Evolutionary conservation across 2,113 vertebrate species (phyloP), one percentile per base, ranked within the genome.

Genomic region (Oreochromis niloticus): DNA sequence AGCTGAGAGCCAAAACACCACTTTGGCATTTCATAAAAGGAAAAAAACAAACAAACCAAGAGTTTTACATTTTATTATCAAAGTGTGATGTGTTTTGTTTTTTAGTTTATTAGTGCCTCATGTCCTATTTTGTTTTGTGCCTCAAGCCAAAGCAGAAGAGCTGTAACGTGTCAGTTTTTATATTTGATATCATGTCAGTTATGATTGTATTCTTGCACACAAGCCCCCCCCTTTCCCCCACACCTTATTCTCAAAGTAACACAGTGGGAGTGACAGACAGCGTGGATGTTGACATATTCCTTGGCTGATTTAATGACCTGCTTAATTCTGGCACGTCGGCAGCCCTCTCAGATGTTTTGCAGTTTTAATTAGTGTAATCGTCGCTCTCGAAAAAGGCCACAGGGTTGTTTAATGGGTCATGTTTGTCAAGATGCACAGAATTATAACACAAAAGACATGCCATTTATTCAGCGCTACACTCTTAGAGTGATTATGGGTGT

Each of bases 371-470:
- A 95, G 95, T 79, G 89, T 95, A 96, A 96, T 96, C 94, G 90
- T 88, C 84, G 54, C 95, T 95, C 93, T 95, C 87, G 84, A 94
- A 95, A 94, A 95, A 96, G 94, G 94, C 93, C 91, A 94, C 92
- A 75, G 91, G 93, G 94, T 95, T 95, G 94, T 94, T 96, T 94
- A 93, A 94, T 93, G 89, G 93, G 92, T 94, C 93, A 89, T 95
- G 95, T 96, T 96, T 96, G 96, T 96, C 94, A 96, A 96, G 95
- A 96, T 96, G 94, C 91, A 89, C 93, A 87, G 92, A 95, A 95
- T 93, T 93, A 93, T 95, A 93, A 96, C 93, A 96, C 94, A 95
- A 95, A 96, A 95, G 91, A 96, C 91, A 88, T 87, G 94, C 85
- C 92, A 94, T 96, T 95, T 95, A 94, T 94, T 91, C 89, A 87